Conservation (phyloP, 2,797 vertebrate species). For the Xyrichtys novacula region DNA sequence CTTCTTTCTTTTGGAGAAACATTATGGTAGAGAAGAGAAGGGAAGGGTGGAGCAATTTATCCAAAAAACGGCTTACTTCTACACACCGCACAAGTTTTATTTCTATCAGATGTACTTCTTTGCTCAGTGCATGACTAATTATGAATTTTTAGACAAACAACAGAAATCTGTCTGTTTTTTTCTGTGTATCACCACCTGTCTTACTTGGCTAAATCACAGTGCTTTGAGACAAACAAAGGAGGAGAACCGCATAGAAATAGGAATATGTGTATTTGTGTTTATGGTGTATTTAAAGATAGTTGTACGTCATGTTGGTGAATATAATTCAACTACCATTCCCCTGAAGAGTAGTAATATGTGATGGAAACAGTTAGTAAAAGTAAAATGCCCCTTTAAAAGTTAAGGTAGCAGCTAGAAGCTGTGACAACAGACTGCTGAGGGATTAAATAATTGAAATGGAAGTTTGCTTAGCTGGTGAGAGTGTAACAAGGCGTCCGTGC, state of each 20-base stretch:
- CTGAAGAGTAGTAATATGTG: neutral
- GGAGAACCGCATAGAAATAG: neutral
- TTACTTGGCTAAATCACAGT: constrained; percentile 14
- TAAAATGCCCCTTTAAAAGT: constrained; percentile 12
- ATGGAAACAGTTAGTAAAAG: neutral
- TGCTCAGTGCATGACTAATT: constrained; percentile 6
- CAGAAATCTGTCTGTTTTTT: constrained; percentile 6
- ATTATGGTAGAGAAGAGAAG: too few species aligned
- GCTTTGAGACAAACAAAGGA: neutral
- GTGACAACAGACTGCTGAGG: constrained; percentile 27
- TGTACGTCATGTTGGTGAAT: neutral
- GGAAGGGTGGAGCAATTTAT: too few species aligned
- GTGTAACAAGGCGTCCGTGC: constrained; percentile 35
- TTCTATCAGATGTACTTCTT: constrained; percentile 5
- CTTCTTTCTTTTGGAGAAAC: neutral
- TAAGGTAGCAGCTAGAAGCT: constrained; percentile 15
- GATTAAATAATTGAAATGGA: constrained; percentile 49
- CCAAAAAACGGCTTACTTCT: neutral
- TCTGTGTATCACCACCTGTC: constrained; percentile 2
- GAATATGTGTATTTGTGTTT: neutral
- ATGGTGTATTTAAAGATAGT: neutral
- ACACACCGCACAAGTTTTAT: neutral
- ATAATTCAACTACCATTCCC: neutral
- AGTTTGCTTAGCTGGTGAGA: constrained; percentile 26
- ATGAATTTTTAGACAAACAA: constrained; percentile 15